A percentile compares a stretch with the other conserved stretches of the same genome.
phyloP scores from a whole-genome alignment of 2,888 invertebrate genomes.

The Balanococcus diminutus region DNA sequence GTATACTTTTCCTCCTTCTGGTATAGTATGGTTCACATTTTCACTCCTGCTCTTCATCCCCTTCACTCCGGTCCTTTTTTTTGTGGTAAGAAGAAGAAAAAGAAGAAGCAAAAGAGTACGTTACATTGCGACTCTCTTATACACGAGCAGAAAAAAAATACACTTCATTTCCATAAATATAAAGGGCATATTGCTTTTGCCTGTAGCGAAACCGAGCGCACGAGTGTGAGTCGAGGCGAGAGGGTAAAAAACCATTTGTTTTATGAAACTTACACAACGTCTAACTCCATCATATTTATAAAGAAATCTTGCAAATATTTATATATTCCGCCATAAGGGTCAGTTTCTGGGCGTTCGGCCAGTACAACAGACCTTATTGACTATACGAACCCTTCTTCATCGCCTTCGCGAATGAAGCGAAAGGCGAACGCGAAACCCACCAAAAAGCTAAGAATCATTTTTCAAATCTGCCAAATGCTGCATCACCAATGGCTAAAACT shows the following conservation, averaged over 20 bases:
- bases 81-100: neutral
- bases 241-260: conserved; percentile 51
- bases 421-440: neutral
- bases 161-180: conserved; percentile 53
- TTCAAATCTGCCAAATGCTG: conserved; percentile 51
- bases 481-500: conserved; percentile 26
- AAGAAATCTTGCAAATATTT: conserved; percentile 48
- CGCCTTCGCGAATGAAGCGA: neutral
- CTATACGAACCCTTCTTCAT: neutral
- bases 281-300: conserved; percentile 52
- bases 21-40: neutral
- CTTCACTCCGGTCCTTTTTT: neutral
- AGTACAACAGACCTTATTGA: conserved; percentile 50
- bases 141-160: neutral
- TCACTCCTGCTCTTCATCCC: neutral
- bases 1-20: neutral
- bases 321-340: conserved; percentile 53
- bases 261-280: conserved; percentile 47
- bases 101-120: neutral
- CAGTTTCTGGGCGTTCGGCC: conserved; percentile 52
- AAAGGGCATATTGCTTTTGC: conserved; percentile 55
- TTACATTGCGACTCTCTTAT: neutral
- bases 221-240: neutral
- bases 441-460: conserved; percentile 41
- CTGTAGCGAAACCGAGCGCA: conserved; percentile 27